phyloP scores from a whole-genome alignment of 2,888 invertebrate genomes.

The Vesta saturnalis region DNA sequence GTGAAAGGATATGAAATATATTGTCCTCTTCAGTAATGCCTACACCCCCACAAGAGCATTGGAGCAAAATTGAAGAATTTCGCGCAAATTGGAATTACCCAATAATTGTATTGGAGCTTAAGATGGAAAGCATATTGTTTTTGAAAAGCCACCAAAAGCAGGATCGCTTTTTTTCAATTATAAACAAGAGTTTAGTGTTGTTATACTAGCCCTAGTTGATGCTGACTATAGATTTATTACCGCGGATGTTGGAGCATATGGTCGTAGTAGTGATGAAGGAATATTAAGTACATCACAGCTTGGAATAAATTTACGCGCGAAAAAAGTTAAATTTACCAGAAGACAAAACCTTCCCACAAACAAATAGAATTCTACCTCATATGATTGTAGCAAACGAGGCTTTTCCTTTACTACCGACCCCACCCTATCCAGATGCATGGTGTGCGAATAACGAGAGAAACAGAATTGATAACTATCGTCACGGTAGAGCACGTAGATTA shows the following conservation, averaged over 20 bases:
- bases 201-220: constrained; percentile 20
- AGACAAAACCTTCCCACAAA: neutral
- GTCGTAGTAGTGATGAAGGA: neutral
- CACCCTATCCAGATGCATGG: too few species aligned
- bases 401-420: too few species aligned
- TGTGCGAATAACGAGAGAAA: too few species aligned
- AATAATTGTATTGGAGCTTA: neutral
- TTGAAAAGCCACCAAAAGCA: constrained; percentile 18
- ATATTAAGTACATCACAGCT: neutral
- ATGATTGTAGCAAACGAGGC: too few species aligned
- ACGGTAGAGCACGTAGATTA: too few species aligned
- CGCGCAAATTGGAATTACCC: neutral
- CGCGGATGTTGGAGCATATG: neutral
- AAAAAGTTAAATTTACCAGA: neutral
- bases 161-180: constrained; percentile 25
- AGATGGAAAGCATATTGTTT: constrained; percentile 19
- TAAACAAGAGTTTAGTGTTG: constrained; percentile 20
- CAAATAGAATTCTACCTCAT: neutral
- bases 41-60: neutral
- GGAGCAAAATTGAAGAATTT: too few species aligned
- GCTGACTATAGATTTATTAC: constrained; percentile 4
- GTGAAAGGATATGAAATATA: constrained; percentile 14
- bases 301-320: neutral
- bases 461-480: too few species aligned
- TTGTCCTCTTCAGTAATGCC: constrained; percentile 13